Percentiles rank a stretch among this genome's conserved stretches.
Conservation (phyloP, 2,797 vertebrate species). For the Oreochromis mossambicus region DNA sequence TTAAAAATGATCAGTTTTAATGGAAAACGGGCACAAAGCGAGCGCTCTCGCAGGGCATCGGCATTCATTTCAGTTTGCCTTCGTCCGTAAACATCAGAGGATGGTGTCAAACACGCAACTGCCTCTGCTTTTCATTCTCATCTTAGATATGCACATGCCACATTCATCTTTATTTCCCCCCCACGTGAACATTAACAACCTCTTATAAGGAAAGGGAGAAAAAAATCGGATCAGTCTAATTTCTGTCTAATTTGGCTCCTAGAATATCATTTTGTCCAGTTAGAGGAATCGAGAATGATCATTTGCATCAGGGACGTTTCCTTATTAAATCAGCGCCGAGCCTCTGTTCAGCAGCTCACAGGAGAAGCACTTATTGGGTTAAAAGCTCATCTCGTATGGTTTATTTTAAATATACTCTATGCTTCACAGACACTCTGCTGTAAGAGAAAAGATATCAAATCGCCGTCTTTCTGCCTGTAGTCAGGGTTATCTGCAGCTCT, state of each 20-base stretch:
- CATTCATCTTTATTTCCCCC: constrained; percentile 60
- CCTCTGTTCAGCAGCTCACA: constrained; percentile 80
- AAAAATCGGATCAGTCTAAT: constrained; percentile 79
- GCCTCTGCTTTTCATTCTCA: constrained; percentile 41
- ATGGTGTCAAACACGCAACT: constrained; percentile 6
- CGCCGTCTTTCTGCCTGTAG: constrained; percentile 60
- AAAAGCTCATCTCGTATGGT: constrained; percentile 83
- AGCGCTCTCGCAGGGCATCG: constrained; percentile 35
- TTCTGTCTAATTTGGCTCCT: constrained; percentile 82
- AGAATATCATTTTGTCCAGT: constrained; percentile 86
- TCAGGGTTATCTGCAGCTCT: constrained; percentile 53
- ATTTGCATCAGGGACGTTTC: constrained; percentile 86
- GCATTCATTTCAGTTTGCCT: constrained; percentile 18
- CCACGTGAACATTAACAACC: constrained; percentile 61
- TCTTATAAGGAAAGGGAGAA: constrained; percentile 60
- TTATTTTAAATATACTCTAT: constrained; percentile 83
- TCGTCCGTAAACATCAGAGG: constrained; percentile 31
- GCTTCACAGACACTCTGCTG: constrained; percentile 76
- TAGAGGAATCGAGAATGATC: constrained; percentile 85
- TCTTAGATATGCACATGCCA: constrained; percentile 51
- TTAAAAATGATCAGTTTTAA: constrained; percentile 56
- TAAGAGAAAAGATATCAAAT: constrained; percentile 76
- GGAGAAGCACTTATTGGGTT: constrained; percentile 85
- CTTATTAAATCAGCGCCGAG: constrained; percentile 84
- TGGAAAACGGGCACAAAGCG: constrained; percentile 41